Evolutionary conservation across 2,113 vertebrate species (phyloP), one percentile per base, ranked within the genome.

Genomic region (Sterrhoptilus dennistouni): DNA sequence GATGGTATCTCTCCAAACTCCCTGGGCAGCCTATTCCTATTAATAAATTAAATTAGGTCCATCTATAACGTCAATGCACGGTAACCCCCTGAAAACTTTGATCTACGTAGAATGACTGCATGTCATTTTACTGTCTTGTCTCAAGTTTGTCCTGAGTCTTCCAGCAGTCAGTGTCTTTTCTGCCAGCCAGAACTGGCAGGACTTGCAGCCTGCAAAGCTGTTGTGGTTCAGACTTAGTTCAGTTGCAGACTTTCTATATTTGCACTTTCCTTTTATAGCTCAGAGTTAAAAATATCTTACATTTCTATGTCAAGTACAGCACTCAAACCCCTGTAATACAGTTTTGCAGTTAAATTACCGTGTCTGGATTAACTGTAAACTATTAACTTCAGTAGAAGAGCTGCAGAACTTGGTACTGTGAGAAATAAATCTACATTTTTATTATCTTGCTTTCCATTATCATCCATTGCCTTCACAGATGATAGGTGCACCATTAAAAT

Each of bases 281-380:
- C 52, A 60, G 82, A 93, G 87, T 54, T 92, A 95, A 96, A 96
- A 95, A 95, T 97, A 97, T 12, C 90, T 74, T 61, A 72, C 9
- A 11, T 91, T 97, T 96, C 81, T 92, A 50, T 89, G 65, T 56
- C 91, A 91, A 92, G 72, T 63, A 66, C 56, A 93, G 69, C 61
- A 63, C 27, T 95, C 64, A 91, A 75, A 59, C 6, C 21, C 24
- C 68, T 78, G 56, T 90, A 86, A 95, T 68, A 72, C 56, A 78
- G 68, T 66, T 90, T 86, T 89, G 78, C 76, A 81, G 72, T 78
- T 83, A 95, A 92, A 92, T 90, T 90, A 47, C 35, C 11, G 0
- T 70, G 64, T 86, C 70, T 78, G 60, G 47, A 93, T 92, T 81
- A 92, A 78, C 60, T 92, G 64, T 25, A 92, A 93, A 64, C 27